These are phyloP conservation scores for Coendou prehensilis DNA, from an alignment of 2,797 vertebrate genomes.

Conservation along the genomic window DNA sequence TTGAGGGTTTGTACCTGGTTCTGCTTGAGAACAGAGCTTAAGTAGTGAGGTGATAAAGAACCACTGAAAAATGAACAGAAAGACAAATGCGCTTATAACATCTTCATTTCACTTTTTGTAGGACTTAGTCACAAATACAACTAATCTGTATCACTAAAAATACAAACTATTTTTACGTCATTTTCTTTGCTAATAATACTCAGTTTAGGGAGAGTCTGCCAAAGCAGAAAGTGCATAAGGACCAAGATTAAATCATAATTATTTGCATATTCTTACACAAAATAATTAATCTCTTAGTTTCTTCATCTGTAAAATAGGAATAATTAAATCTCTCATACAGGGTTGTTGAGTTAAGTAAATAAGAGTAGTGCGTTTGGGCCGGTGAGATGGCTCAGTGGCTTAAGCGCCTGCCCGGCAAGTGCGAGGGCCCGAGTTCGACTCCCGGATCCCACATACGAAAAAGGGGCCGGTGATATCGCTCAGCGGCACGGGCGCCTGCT, in stretches of 20 bases:
- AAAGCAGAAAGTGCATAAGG: slow-evolving; percentile 25
- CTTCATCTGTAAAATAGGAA: slow-evolving; percentile 68
- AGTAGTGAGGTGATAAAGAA: slow-evolving; percentile 96
- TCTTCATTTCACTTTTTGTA: slow-evolving; percentile 9
- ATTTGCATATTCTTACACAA: slow-evolving; percentile 52
- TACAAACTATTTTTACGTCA: slow-evolving; percentile 5
- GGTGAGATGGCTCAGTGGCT: too few relatives aligned
- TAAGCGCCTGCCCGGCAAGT: too few relatives aligned
- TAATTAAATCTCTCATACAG: slow-evolving; percentile 58
- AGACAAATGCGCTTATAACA: slow-evolving; percentile 60
- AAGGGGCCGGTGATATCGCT: too few relatives aligned
- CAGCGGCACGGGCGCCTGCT: too few relatives aligned
- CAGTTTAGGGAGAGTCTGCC: slow-evolving; percentile 37
- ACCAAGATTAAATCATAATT: slow-evolving; percentile 46
- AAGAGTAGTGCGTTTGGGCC: slow-evolving; percentile 48
- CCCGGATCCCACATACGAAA: too few relatives aligned
- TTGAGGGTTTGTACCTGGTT: slow-evolving; percentile 93
- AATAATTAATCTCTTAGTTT: slow-evolving; percentile 69
- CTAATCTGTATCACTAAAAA: slow-evolving; percentile 41
- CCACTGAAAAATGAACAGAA: slow-evolving; percentile 91
- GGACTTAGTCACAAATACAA: slow-evolving; percentile 33
- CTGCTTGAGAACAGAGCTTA: slow-evolving; percentile 93
- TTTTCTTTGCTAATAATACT: slow-evolving; percentile 64
- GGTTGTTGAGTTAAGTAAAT: slow-evolving; percentile 49
- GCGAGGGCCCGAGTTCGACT: too few relatives aligned